These are phyloP conservation scores for Apteryx owenii DNA, from an alignment of 2,113 vertebrate genomes.

Conservation along the genomic window DNA sequence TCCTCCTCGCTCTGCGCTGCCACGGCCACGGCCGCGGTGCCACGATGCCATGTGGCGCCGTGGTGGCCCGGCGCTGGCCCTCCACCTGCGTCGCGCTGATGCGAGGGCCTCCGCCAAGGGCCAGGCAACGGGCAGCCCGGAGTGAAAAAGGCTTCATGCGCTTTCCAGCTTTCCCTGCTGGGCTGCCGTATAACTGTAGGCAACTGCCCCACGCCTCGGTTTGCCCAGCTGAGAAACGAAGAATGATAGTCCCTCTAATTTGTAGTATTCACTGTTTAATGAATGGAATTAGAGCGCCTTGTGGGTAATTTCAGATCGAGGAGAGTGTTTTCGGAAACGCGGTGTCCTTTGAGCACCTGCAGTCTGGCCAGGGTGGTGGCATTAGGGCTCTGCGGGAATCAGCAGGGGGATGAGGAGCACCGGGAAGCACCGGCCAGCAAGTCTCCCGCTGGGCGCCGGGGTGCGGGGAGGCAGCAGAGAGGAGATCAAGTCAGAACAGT, in stretches of 20 bases:
- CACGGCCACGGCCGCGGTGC: too few relatives aligned
- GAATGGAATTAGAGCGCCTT: background rate
- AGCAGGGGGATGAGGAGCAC: background rate
- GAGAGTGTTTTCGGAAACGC: background rate
- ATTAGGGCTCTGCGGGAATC: fast-evolving
- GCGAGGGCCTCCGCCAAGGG: background rate
- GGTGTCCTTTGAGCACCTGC: background rate
- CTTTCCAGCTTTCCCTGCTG: background rate
- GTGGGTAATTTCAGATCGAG: background rate
- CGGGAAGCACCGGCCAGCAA: background rate
- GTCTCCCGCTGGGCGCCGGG: background rate
- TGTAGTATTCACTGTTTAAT: background rate
- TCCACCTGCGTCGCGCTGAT: background rate
- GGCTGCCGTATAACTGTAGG: background rate
- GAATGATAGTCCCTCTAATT: background rate
- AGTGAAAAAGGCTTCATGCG: background rate
- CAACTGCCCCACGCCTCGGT: background rate
- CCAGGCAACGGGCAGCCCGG: background rate
- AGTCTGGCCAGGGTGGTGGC: background rate
- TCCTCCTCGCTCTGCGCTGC: too few relatives aligned
- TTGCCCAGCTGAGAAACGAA: background rate
- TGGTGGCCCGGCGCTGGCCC: too few relatives aligned
- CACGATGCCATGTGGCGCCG: too few relatives aligned
- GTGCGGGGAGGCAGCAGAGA: background rate
- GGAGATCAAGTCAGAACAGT: background rate